Evolutionary conservation across 1,140 invertebrate species (phyloP).

Genomic region (Drosophila eugracilis): DNA sequence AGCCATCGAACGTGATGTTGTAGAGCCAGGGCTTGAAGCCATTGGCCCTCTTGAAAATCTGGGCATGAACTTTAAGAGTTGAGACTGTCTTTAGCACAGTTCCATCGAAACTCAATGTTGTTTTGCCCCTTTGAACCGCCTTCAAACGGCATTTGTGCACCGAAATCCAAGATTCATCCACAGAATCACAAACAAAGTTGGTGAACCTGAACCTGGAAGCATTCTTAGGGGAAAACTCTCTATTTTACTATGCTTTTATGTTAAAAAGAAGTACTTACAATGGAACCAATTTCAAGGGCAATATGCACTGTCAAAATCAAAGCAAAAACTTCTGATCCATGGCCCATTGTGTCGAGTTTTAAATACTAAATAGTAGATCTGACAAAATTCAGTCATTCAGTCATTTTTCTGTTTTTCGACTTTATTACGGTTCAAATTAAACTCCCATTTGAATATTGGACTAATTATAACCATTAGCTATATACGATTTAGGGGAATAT

Average conservation of each 20-base stretch:
- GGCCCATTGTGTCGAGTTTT: background rate
- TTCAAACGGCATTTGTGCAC: background rate
- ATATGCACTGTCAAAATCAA: background rate
- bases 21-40: background rate
- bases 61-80: background rate
- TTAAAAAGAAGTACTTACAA: background rate
- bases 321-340: background rate
- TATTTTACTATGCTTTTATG: too few relatives aligned
- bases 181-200: constrained; percentile 3
- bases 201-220: constrained; percentile 2
- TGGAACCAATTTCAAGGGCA: background rate
- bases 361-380: too few relatives aligned
- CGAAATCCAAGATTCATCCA: background rate
- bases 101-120: background rate
- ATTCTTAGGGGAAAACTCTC: background rate
- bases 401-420: too few relatives aligned
- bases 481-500: background rate
- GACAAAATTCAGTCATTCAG: background rate
- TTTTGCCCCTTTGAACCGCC: background rate
- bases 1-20: background rate
- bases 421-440: background rate
- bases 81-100: background rate
- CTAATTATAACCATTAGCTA: background rate
- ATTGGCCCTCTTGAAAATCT: background rate
- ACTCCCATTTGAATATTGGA: background rate